phyloP scores from a whole-genome alignment of 2,113 vertebrate genomes.

The human (Homo sapiens) region GRCh38 chr6:104579001-104579500 shows the following conservation, averaged over 20 bases:
- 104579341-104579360: background rate
- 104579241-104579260: background rate
- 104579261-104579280: background rate
- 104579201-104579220: background rate
- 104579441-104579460: background rate
- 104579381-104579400: background rate
- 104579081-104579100: background rate
- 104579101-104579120: background rate
- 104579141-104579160: background rate
- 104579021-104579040: background rate
- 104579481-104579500: background rate
- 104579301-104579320: background rate
- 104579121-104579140: background rate
- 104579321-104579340: background rate
- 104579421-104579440: background rate
- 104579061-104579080: background rate
- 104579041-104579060: background rate
- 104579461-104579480: background rate
- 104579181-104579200: background rate
- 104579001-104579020: background rate
- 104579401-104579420: background rate
- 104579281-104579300: background rate
- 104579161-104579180: background rate
- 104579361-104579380: background rate
- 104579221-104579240: background rate